phyloP scores from a whole-genome alignment of 2,113 vertebrate genomes.

The Microtus richardsoni region DNA sequence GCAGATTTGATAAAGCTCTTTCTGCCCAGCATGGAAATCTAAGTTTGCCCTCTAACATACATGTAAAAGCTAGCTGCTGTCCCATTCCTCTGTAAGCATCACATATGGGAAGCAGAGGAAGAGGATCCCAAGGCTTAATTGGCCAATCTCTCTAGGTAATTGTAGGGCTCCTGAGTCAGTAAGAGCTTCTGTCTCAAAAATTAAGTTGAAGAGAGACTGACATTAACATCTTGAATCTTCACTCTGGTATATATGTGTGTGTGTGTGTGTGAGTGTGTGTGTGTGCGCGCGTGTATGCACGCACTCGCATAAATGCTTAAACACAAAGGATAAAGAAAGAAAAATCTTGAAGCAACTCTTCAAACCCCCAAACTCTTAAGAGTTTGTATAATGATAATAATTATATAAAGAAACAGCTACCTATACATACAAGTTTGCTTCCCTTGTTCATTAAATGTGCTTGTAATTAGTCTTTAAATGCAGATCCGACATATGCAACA shows the following conservation, averaged over 20 bases:
- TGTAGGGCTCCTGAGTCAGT: no score
- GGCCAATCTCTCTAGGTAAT: background rate
- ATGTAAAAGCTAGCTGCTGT: no score
- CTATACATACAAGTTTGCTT: background rate
- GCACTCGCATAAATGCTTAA: no score
- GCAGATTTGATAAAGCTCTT: background rate
- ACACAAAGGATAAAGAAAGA: background rate
- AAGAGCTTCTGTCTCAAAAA: background rate
- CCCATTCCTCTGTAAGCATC: background rate
- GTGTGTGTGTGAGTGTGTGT: no score
- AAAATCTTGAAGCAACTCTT: background rate
- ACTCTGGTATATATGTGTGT: no score
- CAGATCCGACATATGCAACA: background rate
- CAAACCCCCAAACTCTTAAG: background rate
- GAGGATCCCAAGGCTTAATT: background rate
- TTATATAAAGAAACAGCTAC: background rate
- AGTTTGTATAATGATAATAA: background rate
- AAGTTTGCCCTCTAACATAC: background rate
- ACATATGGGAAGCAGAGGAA: background rate
- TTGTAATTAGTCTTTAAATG: background rate
- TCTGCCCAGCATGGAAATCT: background rate
- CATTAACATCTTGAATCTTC: background rate
- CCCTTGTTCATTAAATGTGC: background rate
- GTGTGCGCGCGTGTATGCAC: rapidly evolving
- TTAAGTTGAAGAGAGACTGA: background rate